Evolutionary conservation across 2,888 invertebrate genomes (phyloP), one percentile per base, ranked within the genome.

Genomic region (Monoplex corrugatus): DNA sequence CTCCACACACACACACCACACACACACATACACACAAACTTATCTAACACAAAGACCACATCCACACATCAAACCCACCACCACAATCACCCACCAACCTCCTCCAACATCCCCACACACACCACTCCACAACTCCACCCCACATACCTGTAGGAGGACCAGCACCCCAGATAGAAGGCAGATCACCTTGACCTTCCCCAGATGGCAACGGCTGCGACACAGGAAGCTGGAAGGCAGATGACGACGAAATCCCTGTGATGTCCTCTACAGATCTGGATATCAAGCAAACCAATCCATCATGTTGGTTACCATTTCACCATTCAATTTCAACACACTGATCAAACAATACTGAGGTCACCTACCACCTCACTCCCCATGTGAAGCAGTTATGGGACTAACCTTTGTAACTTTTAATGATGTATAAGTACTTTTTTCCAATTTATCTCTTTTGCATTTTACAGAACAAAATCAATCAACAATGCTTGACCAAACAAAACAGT

Each of bases 171-270:
- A 90, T 87, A 32, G 90, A 88, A 13, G 87, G 80, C 13, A 68
- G 40, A 85, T 80, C 89, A 28, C 90, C 91, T 43, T 91, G 91
- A 28, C 88, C 90, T 35, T 89, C 87, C 40, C 68, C 83, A 28
- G 90, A 28, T 32, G 85, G 82, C 85, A 87, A 89, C 78, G 93
- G 91, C 85, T 92, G 92, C 19, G 92, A 91, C 86, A 92, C 88
- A 40, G 93, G 91, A 32, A 91, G 89, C 40, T 93, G 92, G 89
- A 93, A 93, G 87, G 86, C 87, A 85, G 91, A 92, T 43, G 90
- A 91, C 57, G 90, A 90, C 28, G 72, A 3, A 13, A 50, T 32
- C 45, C 63, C 32, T 45, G 68, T 40, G 28, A 72, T 43, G n/a
- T 83, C 83, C 35, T 38, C n/a, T 5, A 10, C 72, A 19, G 83